Base-by-base conservation (phyloP, 1,140 invertebrate species). In the Cyrtorhinus lividipennis region DNA sequence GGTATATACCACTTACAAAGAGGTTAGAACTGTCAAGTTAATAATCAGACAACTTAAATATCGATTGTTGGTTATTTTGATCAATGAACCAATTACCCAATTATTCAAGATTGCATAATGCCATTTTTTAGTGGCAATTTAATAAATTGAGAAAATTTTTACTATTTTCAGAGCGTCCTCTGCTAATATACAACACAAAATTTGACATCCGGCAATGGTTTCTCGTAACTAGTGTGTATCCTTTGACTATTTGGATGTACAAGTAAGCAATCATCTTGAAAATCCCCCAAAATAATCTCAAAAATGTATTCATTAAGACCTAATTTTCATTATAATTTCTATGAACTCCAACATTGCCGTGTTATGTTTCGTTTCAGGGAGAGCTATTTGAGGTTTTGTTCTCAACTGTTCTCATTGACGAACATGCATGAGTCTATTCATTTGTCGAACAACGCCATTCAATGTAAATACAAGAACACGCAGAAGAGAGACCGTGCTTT, bases 151-250 rank as follows among this genome's bases (percentile, higher is more conserved):
- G n/a, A n/a, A n/a, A n/a, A n/a, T n/a, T n/a, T n/a, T n/a, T n/a
- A n/a, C n/a, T n/a, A n/a, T 24, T 67, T 78, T 66, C 75, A 90
- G 88, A 91, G 77, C 81, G 82, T 63, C 90, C 89, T 1, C 74
- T 95, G 45, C 79, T 94, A 22, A 84, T 95, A 65, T 87, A 92
- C 72, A 82, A 88, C 66, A 94, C 90, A 1, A 95, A 95, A 79
- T 95, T 95, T 71, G 92, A 95, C 73, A 94, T 95, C 62, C 77
- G 89, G 2, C 88, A 91, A 73, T 93, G 90, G 90, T 95, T 97
- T 76, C 76, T 97, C 27, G 84, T 95, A 5, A 92, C 90, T 0
- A 87, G 84, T 72, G 87, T 88, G 67, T 87, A 92, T 71, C 93
- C 93, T 1, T 72, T 96, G n/a, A 90, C 88, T 1, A 83, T 96